These are phyloP conservation scores for Oithona nana DNA, from an alignment of 2,888 invertebrate genomes.

Conservation along the genomic window DNA sequence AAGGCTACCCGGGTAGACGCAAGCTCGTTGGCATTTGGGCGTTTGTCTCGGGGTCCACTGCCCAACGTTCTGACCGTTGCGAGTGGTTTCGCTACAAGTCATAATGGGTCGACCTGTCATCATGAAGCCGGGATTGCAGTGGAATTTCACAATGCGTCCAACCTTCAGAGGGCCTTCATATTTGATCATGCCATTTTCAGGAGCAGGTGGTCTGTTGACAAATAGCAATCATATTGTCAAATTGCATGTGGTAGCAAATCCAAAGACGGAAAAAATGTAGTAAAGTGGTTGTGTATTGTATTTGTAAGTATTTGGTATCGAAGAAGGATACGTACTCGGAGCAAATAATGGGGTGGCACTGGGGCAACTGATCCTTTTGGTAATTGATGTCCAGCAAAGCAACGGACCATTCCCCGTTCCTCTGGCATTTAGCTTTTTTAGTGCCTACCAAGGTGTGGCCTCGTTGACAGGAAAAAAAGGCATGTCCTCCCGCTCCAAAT, in stretches of 20 bases:
- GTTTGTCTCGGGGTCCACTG: constrained; percentile 63
- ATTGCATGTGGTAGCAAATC: too few relatives aligned
- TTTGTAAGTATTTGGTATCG: too few relatives aligned
- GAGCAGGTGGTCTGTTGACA: constrained; percentile 24
- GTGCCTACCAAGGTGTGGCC: constrained; percentile 41
- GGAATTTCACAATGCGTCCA: constrained; percentile 67
- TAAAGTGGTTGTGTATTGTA: too few relatives aligned
- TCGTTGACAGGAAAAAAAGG: constrained; percentile 52
- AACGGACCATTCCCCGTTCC: constrained; percentile 63
- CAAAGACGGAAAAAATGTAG: too few relatives aligned
- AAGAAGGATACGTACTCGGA: too few relatives aligned
- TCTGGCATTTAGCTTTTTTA: constrained; percentile 44
- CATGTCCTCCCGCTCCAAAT: constrained; percentile 37
- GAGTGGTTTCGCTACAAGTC: constrained; percentile 56
- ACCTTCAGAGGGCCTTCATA: constrained; percentile 59
- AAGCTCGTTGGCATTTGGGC: constrained; percentile 70
- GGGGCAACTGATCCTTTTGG: background rate
- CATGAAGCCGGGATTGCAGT: constrained; percentile 69
- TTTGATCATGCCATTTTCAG: constrained; percentile 56
- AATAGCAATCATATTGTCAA: too few relatives aligned
- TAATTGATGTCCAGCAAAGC: background rate
- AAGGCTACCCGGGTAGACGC: constrained; percentile 67
- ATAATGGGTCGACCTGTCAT: constrained; percentile 75
- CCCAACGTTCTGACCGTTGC: constrained; percentile 28
- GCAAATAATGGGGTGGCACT: constrained; percentile 52